These are phyloP conservation scores for Oncorhynchus mykiss DNA, from an alignment of 2,113 vertebrate species.

Conservation along the genomic window DNA sequence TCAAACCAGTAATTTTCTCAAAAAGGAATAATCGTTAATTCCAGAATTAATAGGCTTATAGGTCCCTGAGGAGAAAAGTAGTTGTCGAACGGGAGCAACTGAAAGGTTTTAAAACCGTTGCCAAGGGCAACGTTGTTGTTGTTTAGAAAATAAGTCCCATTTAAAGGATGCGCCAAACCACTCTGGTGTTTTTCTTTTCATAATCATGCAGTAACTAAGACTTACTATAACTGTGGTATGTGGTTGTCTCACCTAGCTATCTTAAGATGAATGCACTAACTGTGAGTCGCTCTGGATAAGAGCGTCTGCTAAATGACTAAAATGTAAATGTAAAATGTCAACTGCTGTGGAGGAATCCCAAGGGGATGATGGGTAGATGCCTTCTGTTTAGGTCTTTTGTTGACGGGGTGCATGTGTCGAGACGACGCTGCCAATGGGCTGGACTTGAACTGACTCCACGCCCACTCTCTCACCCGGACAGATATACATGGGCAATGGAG, in stretches of 20 bases:
- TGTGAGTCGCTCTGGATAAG: no score
- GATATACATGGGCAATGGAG: no score
- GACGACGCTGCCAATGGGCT: no score
- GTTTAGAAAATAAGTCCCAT: no score
- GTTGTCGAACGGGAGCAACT: not conserved
- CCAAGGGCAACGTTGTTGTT: not conserved
- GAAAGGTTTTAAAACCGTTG: slow-evolving; percentile 1
- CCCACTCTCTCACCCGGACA: no score
- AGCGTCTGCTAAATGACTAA: no score
- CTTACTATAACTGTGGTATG: not conserved
- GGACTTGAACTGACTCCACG: no score
- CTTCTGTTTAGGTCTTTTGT: no score
- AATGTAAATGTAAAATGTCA: not conserved
- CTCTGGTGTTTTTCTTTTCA: not conserved
- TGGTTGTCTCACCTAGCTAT: no score
- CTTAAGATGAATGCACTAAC: no score
- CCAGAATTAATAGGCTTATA: not conserved
- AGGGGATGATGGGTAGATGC: no score
- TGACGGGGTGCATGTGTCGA: no score
- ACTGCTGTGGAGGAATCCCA: slow-evolving; percentile 3
- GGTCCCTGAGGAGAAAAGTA: not conserved
- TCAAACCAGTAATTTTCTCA: not conserved
- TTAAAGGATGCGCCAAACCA: not conserved
- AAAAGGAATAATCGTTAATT: not conserved
- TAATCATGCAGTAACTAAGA: not conserved